A percentile compares a stretch with the other conserved stretches of the same genome.
These are phyloP conservation scores for Sphenopsis melanotis DNA, from an alignment of 2,797 vertebrate genomes.

Conservation along the genomic window DNA sequence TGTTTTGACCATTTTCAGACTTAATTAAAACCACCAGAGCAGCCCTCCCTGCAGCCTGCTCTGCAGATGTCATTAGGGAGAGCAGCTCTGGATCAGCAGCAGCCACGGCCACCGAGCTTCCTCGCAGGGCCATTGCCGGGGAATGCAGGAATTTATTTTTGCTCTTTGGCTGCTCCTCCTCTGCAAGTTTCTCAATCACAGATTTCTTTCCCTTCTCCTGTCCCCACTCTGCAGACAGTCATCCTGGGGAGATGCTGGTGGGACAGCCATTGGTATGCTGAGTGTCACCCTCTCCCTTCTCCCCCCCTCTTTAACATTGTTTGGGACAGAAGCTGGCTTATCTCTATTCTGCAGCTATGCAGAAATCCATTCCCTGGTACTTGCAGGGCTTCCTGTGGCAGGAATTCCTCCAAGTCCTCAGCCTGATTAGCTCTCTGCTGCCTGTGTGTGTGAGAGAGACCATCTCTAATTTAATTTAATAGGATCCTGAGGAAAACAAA, in stretches of 20 bases:
- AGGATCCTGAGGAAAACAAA: constrained; percentile 49
- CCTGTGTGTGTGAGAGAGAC: neutral
- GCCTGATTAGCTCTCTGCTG: constrained; percentile 17
- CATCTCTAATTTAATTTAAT: constrained; percentile 68
- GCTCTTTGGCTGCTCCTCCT: neutral
- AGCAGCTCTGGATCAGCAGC: neutral
- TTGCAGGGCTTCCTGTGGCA: constrained; percentile 38
- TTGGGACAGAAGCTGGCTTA: constrained; percentile 26
- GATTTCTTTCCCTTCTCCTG: neutral
- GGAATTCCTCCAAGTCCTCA: constrained; percentile 27
- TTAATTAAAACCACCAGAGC: constrained; percentile 36
- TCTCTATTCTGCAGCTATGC: constrained; percentile 19
- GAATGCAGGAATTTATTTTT: neutral
- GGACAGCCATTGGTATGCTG: neutral
- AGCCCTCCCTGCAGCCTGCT: neutral
- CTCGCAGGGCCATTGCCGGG: neutral
- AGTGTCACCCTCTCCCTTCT: neutral
- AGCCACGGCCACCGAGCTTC: rapidly evolving
- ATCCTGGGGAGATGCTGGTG: rapidly evolving
- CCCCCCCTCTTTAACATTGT: neutral
- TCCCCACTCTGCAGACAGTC: neutral
- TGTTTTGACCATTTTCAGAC: neutral
- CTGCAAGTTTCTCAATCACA: neutral
- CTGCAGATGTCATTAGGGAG: constrained; percentile 31
- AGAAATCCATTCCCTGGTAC: constrained; percentile 5